Evolutionary conservation across 53 echinoderm and acorn worm genomes (phyloP).

Genomic region (Arbacia lixula): DNA sequence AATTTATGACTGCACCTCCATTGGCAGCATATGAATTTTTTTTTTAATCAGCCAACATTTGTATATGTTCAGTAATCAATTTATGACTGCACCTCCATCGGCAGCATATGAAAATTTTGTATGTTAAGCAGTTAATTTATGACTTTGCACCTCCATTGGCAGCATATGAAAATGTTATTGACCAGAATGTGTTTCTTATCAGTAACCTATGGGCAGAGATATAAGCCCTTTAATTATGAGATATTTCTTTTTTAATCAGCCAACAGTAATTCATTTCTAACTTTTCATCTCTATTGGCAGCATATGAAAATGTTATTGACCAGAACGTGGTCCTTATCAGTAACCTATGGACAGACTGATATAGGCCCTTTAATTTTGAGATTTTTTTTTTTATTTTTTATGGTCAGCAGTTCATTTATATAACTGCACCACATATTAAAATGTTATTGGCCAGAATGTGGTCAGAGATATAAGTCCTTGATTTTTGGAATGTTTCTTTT

Average conservation of each 20-base stretch:
- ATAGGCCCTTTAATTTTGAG: neutral
- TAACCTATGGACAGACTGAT: neutral
- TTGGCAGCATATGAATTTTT: neutral
- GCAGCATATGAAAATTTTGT: neutral
- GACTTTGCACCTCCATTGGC: neutral
- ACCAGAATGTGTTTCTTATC: neutral
- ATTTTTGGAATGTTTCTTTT: neutral
- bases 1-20: neutral
- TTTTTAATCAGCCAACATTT: neutral
- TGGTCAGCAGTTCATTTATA: neutral
- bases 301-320: neutral
- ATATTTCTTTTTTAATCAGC: neutral
- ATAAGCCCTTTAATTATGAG: neutral
- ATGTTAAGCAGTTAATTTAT: neutral
- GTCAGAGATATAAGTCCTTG: neutral
- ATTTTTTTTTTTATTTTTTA: too few relatives aligned
- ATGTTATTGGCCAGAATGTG: neutral
- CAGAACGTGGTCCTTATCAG: neutral
- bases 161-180: neutral
- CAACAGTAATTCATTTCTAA: neutral
- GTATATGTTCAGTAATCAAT: neutral
- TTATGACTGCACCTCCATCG: neutral
- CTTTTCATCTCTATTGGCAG: neutral
- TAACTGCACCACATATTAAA: neutral
- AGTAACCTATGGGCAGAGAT: neutral